These are phyloP conservation scores for Tolmerus cingulatus DNA, from an alignment of 2,888 invertebrate genomes.

Conservation along the genomic window DNA sequence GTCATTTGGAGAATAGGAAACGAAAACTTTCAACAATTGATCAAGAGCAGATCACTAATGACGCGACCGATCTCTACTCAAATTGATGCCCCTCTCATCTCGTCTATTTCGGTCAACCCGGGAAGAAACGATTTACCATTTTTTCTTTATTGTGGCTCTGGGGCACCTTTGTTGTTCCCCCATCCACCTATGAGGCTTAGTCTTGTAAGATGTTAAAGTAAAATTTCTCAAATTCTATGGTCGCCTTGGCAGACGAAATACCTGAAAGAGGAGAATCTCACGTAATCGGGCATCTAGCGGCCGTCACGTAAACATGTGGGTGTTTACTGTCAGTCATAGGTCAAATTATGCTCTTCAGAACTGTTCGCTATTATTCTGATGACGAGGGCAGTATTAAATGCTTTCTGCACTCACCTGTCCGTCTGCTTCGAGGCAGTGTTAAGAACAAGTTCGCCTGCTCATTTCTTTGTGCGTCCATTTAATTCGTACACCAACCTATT, in stretches of 20 bases:
- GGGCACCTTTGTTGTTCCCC: slow-evolving; percentile 5
- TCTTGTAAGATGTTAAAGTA: background rate
- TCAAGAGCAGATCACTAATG: slow-evolving; percentile 39
- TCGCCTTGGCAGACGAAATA: slow-evolving; percentile 19
- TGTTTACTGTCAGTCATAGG: slow-evolving; percentile 39
- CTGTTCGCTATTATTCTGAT: slow-evolving; percentile 8
- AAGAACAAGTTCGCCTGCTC: background rate
- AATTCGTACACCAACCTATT: background rate
- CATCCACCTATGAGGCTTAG: background rate
- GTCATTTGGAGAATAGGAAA: slow-evolving; percentile 1
- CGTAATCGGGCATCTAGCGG: background rate
- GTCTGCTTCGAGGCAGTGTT: background rate
- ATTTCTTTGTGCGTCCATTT: background rate
- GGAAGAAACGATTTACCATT: background rate
- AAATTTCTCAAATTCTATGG: slow-evolving; percentile 29
- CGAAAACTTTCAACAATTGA: slow-evolving; percentile 39
- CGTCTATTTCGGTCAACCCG: background rate
- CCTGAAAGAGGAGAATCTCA: background rate
- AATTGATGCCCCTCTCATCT: slow-evolving; percentile 24
- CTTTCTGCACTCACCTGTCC: slow-evolving; percentile 2
- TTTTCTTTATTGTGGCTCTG: background rate
- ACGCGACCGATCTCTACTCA: slow-evolving; percentile 5
- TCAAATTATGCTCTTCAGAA: slow-evolving; percentile 40
- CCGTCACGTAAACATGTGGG: slow-evolving; percentile 30
- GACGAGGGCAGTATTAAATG: background rate